Conservation (phyloP, 2,113 vertebrate genomes). For the Tamias sibiricus region DNA sequence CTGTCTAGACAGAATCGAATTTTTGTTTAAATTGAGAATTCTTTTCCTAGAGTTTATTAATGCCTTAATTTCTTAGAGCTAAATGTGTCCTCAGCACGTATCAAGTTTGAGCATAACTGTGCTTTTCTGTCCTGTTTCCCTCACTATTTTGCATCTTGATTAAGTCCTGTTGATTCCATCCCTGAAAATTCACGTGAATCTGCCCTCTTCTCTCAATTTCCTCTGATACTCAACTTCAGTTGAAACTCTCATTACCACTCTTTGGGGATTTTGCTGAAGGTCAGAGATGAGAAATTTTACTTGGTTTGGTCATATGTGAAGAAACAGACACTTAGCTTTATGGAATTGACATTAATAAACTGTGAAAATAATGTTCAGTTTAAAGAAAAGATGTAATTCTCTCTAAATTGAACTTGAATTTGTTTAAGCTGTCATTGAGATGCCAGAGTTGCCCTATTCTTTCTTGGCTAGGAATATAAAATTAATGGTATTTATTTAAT, state of each 20-base stretch:
- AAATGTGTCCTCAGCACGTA: not conserved
- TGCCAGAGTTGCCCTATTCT: conserved; percentile 2
- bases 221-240: not conserved
- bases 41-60: conserved; percentile 53
- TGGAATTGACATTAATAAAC: conserved; percentile 67
- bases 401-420: conserved; percentile 19
- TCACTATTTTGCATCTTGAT: not conserved
- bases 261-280: conserved; percentile 53
- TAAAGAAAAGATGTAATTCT: conserved; percentile 61
- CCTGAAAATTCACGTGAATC: not conserved
- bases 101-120: not conserved
- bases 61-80: conserved; percentile 34
- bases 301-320: conserved; percentile 49
- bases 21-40: conserved; percentile 66
- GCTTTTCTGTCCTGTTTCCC: not conserved
- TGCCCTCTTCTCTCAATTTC: not conserved
- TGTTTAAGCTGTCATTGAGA: conserved; percentile 7
- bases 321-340: conserved; percentile 33
- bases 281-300: conserved; percentile 21
- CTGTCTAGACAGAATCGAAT: conserved; percentile 72
- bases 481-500: not conserved
- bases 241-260: not conserved
- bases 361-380: conserved; percentile 63
- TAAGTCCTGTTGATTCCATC: not conserved
- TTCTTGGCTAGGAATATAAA: conserved; percentile 21